Base-by-base conservation (phyloP, 2,113 vertebrate genomes). In the Rhagologus leucostigma region DNA sequence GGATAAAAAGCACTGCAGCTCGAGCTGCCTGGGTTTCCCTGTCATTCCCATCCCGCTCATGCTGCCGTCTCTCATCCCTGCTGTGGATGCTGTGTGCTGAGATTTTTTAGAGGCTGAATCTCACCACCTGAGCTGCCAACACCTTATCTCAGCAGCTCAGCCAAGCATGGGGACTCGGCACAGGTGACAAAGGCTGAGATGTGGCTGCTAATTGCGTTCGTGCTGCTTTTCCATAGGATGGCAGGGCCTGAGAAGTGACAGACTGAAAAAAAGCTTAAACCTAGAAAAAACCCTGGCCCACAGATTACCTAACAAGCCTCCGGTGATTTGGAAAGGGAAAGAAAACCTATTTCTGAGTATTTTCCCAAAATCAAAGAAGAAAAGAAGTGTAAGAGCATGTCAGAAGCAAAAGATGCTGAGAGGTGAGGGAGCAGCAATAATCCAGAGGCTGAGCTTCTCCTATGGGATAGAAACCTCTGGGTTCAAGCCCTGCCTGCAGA, bases 141-240 rank as follows among this genome's bases (percentile, higher is more conserved):
- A 10, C 73, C 92, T 93, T 86, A 78, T 93, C 93, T 94, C 87
- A 75, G 95, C 87, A 68, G 85, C 87, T 91, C 93, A 93, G 90
- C 85, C 93, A 60, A 84, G 82, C 93, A 65, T 6, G 7, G 87
- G 71, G 64, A 62, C 85, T 81, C 10, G 0, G 67, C 77, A 39
- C 87, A 78, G 90, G 88, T 92, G 92, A 86, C 90, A 86, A 85
- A 88, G 92, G 85, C 83, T 78, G 88, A 90, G 90, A 84, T 13
- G 39, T 89, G 90, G 69, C 91, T 84, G 79, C 83, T 96, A 95
- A 94, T 96, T 84, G 88, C 1, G 0, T 60, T 55, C 13, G 2
- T 47, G 68, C 84, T 90, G 95, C 56, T 88, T 46, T 87, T 74
- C 78, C 55, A 46, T 47, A n/a, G 53, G 70, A 82, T 27, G 47